Base-by-base conservation (phyloP, 2,888 invertebrate species). In the Achlya flavicornis region DNA sequence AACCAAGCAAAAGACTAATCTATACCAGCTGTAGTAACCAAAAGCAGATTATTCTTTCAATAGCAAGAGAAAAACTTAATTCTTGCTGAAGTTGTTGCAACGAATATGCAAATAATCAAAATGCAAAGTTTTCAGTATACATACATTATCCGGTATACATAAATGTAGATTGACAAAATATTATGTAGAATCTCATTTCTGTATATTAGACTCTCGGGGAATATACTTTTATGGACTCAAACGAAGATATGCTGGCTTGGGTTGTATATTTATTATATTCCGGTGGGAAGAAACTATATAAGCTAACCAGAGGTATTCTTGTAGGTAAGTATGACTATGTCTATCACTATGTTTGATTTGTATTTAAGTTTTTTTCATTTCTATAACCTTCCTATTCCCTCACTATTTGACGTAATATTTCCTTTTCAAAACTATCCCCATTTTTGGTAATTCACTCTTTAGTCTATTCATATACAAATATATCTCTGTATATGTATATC, bases 181-280 rank as follows among this genome's bases (percentile, higher is more conserved):
- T 46, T 3, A 46, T n/a, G 46, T 46, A 46, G 46, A 46, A n/a
- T 46, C 46, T 46, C 46, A n/a, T 46, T 46, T 46, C 46, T 4
- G 6, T 7, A 5, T 46, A 46, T 46, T 46, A n/a, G n/a, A n/a
- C 46, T 46, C n/a, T 46, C 46, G 46, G 46, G 46, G 46, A n/a
- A 46, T 46, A n/a, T 46, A 46, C 46, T 46, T 46, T 46, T 46
- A 46, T n/a, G 46, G 46, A n/a, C 46, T 46, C 46, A 6, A n/a
- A n/a, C n/a, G n/a, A n/a, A 46, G n/a, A 46, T n/a, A 46, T n/a
- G 14, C 46, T 46, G 46, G 5, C n/a, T 4, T 41, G 41, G 41
- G 12, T 41, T 41, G 41, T 41, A 12, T 46, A n/a, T 46, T 46
- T 46, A 46, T 46, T 46, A 46, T n/a, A 46, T n/a, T n/a, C 14